Conservation (phyloP, 2,888 invertebrate genomes). For the Sinelater perroti region DNA sequence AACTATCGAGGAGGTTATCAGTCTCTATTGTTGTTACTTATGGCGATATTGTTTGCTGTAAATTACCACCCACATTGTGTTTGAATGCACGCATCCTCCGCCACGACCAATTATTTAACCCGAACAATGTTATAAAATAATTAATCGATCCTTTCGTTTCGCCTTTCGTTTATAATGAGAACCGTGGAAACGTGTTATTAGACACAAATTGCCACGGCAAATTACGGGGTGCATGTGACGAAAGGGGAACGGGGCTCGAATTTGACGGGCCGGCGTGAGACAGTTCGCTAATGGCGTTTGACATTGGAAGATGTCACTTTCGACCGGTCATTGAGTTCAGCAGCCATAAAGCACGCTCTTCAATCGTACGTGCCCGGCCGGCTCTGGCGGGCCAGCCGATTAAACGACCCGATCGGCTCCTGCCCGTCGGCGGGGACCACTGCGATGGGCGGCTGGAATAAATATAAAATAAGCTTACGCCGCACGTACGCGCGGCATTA, state of each 20-base stretch:
- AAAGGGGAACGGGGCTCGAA: conserved; percentile 5
- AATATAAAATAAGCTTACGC: conserved; percentile 56
- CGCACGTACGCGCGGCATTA: conserved; percentile 51
- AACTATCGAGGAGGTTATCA: conserved; percentile 51
- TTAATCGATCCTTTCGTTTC: conserved; percentile 58
- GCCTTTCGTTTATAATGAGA: conserved; percentile 44
- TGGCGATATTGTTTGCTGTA: conserved; percentile 59
- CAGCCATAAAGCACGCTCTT: conserved; percentile 56
- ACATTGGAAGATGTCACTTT: conserved; percentile 37
- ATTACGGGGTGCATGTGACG: conserved; percentile 12
- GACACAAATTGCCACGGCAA: conserved; percentile 31
- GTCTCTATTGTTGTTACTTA: conserved; percentile 58
- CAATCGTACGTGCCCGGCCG: conserved; percentile 53
- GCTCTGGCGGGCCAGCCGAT: conserved; percentile 48
- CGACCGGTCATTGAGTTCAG: conserved; percentile 55
- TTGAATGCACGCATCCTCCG: conserved; percentile 57
- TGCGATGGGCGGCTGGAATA: conserved; percentile 49
- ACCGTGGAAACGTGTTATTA: conserved; percentile 38
- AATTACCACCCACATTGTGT: conserved; percentile 58
- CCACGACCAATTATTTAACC: conserved; percentile 59
- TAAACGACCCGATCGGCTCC: conserved; percentile 35
- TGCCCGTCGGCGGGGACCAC: conserved; percentile 36
- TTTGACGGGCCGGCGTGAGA: neutral
- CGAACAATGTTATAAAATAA: conserved; percentile 58
- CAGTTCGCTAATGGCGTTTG: conserved; percentile 15